Base-by-base conservation (phyloP, 1,140 invertebrate genomes). In the Trichonephila inaurata region DNA sequence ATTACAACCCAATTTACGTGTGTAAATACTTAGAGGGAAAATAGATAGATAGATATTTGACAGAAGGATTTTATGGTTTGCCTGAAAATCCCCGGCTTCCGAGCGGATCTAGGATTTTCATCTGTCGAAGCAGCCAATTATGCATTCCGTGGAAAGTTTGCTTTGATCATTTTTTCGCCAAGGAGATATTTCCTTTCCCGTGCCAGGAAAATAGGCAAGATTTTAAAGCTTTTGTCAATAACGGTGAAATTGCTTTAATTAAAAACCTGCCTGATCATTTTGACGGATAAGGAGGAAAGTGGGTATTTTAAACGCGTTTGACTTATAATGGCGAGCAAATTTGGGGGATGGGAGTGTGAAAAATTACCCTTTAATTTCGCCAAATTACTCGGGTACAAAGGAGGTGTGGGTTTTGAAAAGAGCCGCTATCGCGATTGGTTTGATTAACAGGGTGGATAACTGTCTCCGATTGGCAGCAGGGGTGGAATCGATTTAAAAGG, bases 1-100 rank as follows among this genome's bases (percentile, higher is more conserved):
- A 87, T 87, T 87, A 87, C 85, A 64, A 64, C 58, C 61, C 28
- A 87, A 33, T 87, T 87, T 66, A 87, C 85, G 85, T 58, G 28
- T 87, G 85, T 21, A 87, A 87, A 64, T 40, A 28, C 72, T 77
- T 40, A 28, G 18, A 33, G 40, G 24, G 28, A 77, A 77, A 28
- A 77, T 40, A 28, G 72, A 77, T 77, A 77, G 72, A 2, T 18
- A 77, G 72, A 77, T 77, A 77, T 77, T 33, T 62, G 28, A n/a
- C 33, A 51, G 28, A 4, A 14, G 85, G 60, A 87, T 87, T 87
- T 87, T 33, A 77, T 40, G 28, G 69, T 33, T 77, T 77, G 33
- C 3, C 72, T 77, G 12, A 14, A 77, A 33, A 77, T 77, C 72
- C 28, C 8, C 14, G 24, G 58, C 60, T 87, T 64, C 33, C 58